A percentile compares a stretch with the other conserved stretches of the same genome.
phyloP scores from a whole-genome alignment of 2,113 vertebrate genomes.

The Erythrolamprus reginae region DNA sequence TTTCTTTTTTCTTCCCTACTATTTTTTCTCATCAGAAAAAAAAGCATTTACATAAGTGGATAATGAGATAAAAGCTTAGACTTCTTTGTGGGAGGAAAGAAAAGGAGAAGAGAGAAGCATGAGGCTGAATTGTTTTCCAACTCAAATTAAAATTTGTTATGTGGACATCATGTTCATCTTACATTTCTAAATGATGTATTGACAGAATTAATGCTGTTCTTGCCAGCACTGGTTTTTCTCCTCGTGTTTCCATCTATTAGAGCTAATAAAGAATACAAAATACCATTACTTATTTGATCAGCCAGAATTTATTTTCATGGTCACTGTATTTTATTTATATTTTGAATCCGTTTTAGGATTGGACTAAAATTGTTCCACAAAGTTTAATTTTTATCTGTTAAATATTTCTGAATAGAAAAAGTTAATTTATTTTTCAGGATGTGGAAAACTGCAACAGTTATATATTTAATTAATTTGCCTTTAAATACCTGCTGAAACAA shows the following conservation, averaged over 20 bases:
- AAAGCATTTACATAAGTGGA: neutral
- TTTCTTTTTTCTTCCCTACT: neutral
- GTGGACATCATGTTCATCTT: too few relatives aligned
- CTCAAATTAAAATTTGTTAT: neutral
- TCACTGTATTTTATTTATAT: neutral
- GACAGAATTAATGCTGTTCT: neutral
- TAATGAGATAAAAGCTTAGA: neutral
- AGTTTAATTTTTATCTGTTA: neutral
- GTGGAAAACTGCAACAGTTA: neutral
- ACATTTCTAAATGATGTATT: neutral
- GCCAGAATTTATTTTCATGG: neutral
- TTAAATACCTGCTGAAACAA: neutral
- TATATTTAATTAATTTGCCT: neutral
- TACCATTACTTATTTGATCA: neutral
- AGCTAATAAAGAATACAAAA: neutral
- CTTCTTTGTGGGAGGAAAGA: neutral
- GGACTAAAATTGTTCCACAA: neutral
- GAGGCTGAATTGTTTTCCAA: neutral
- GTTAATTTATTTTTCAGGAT: neutral
- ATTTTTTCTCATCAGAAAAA: neutral
- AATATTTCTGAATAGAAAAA: neutral
- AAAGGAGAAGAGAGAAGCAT: neutral
- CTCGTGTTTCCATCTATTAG: neutral
- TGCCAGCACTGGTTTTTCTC: neutral
- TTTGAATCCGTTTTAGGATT: neutral